Evolutionary conservation across 2,888 invertebrate genomes (phyloP).

Genomic region (Pollenia labialis): DNA sequence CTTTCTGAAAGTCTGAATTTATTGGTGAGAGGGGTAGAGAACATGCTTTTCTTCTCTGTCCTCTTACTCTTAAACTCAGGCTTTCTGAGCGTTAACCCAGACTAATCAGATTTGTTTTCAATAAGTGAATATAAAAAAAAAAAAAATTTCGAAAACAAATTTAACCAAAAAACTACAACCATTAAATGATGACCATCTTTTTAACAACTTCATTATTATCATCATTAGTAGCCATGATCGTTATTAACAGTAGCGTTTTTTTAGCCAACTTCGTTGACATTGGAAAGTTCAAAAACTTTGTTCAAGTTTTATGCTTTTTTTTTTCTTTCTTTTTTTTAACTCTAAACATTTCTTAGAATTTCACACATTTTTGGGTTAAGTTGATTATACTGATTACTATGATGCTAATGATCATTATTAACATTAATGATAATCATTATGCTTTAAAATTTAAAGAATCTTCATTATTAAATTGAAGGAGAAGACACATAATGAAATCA

Average conservation of each 20-base stretch:
- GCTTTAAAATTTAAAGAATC: neutral
- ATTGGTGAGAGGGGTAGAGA: no score
- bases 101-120: no score
- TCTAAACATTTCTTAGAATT: slow-evolving; percentile 65
- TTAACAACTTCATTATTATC: slow-evolving; percentile 14
- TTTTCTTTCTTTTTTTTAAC: slow-evolving; percentile 17
- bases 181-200: slow-evolving; percentile 14
- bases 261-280: slow-evolving; percentile 55
- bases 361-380: slow-evolving; percentile 69
- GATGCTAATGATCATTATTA: neutral
- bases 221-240: slow-evolving; percentile 11
- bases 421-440: slow-evolving; percentile 8
- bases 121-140: no score
- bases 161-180: slow-evolving; percentile 4
- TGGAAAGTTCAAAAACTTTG: slow-evolving; percentile 69
- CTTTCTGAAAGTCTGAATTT: no score
- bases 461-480: neutral
- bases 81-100: no score
- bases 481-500: slow-evolving; percentile 28
- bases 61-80: no score
- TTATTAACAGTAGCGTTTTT: slow-evolving; percentile 9
- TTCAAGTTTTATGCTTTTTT: slow-evolving; percentile 18
- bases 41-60: no score
- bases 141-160: no score
- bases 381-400: slow-evolving; percentile 57